A percentile compares a stretch with the other conserved stretches of the same genome.
phyloP scores from a whole-genome alignment of 2,113 vertebrate genomes.

The Hemichromis elongatus region DNA sequence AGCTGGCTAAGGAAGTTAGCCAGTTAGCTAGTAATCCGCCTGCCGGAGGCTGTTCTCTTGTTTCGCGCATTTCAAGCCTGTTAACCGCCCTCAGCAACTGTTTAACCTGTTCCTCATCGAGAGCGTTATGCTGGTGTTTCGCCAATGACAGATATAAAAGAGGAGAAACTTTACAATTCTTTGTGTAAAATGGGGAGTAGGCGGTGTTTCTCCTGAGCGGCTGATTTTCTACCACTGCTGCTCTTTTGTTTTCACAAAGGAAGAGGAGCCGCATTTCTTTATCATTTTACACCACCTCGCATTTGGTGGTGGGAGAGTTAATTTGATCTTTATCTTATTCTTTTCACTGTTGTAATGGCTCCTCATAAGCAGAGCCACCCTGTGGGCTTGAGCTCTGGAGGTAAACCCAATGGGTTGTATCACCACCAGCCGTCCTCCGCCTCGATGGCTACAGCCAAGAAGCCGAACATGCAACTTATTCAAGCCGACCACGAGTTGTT shows the following conservation, averaged over 20 bases:
- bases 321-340: neutral
- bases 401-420: constrained; percentile 73
- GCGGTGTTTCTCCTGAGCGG: neutral
- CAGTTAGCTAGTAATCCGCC: constrained; percentile 36
- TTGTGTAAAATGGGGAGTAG: constrained; percentile 6
- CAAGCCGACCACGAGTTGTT: constrained; percentile 97
- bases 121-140: neutral
- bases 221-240: constrained; percentile 13
- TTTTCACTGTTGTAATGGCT: constrained; percentile 54
- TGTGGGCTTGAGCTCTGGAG: constrained; percentile 60
- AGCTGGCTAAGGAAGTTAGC: constrained; percentile 63
- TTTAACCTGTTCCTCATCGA: neutral
- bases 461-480: constrained; percentile 89
- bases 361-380: constrained; percentile 71
- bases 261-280: constrained; percentile 17
- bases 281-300: neutral
- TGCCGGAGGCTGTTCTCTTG: constrained; percentile 31
- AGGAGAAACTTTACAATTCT: neutral
- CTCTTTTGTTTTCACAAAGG: constrained; percentile 73
- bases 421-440: constrained; percentile 67
- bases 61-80: constrained; percentile 55
- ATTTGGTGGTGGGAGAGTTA: neutral
- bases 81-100: neutral
- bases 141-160: neutral
- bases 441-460: constrained; percentile 79